Conservation (phyloP, 2,797 vertebrate genomes). For the Lycodopsis pacificus region DNA sequence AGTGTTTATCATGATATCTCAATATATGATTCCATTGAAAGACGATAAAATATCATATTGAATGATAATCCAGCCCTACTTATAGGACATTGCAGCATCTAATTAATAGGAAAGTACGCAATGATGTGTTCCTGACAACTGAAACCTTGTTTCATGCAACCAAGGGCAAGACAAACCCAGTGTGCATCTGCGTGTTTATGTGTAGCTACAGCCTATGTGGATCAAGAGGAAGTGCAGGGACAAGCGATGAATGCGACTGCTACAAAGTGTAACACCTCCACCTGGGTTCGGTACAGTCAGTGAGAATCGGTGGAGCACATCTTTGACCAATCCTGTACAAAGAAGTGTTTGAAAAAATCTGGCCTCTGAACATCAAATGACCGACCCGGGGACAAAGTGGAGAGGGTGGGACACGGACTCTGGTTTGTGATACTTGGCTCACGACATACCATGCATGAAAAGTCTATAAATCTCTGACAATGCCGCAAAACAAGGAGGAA, state of each 20-base stretch:
- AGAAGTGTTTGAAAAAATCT: constrained; percentile 26
- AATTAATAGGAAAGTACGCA: neutral
- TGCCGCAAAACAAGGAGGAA: constrained; percentile 33
- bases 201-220: neutral
- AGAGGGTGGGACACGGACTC: constrained; percentile 8
- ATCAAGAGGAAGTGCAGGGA: neutral
- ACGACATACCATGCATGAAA: constrained; percentile 22
- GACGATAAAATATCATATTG: too few species aligned
- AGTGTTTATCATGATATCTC: neutral
- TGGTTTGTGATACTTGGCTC: constrained; percentile 39
- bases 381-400: neutral
- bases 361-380: constrained; percentile 24
- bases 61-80: neutral
- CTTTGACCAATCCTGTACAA: constrained; percentile 30
- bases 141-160: constrained; percentile 4
- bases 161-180: neutral
- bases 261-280: constrained; percentile 16
- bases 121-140: neutral
- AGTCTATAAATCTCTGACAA: constrained; percentile 51
- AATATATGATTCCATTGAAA: neutral
- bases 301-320: constrained; percentile 23
- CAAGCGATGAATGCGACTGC: constrained; percentile 12
- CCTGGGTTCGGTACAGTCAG: constrained; percentile 9
- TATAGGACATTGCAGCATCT: neutral
- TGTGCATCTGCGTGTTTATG: neutral